These are phyloP conservation scores for Channa maculata DNA, from an alignment of 2,113 vertebrate genomes.

Conservation along the genomic window DNA sequence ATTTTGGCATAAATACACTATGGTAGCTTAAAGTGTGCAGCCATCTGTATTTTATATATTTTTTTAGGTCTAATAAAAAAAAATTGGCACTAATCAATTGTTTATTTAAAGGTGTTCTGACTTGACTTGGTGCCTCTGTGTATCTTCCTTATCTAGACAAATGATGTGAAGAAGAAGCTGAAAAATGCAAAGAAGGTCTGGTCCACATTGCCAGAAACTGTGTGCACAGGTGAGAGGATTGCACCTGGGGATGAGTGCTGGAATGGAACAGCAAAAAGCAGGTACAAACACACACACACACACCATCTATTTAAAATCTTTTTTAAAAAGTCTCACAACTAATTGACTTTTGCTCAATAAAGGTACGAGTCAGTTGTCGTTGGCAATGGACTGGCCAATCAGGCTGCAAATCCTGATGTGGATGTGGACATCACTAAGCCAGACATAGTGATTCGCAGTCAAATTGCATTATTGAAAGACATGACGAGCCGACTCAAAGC, in stretches of 20 bases:
- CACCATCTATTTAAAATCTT: no score
- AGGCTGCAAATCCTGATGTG: slow-evolving; percentile 94
- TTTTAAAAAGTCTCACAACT: not conserved
- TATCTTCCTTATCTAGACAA: slow-evolving; percentile 81
- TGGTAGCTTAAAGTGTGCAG: no score
- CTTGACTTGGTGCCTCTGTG: not conserved
- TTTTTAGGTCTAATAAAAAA: slow-evolving; percentile 11
- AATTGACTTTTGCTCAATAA: slow-evolving; percentile 2
- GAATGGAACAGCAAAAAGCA: slow-evolving; percentile 96
- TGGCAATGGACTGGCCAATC: slow-evolving; percentile 93
- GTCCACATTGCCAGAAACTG: slow-evolving; percentile 92
- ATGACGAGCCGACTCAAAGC: slow-evolving; percentile 96
- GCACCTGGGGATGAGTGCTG: slow-evolving; percentile 86
- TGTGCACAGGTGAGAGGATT: slow-evolving; percentile 91
- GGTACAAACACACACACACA: slow-evolving; percentile 74
- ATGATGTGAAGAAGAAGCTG: slow-evolving; percentile 95
- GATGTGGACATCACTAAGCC: slow-evolving; percentile 94
- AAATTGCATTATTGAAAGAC: slow-evolving; percentile 90
- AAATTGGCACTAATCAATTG: no score
- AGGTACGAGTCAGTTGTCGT: slow-evolving; percentile 94
- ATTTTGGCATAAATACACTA: no score
- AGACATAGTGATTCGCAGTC: slow-evolving; percentile 90
- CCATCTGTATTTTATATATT: no score
- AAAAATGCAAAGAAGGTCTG: slow-evolving; percentile 97
- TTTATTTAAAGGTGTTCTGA: not conserved